A percentile compares a stretch with the other conserved stretches of the same genome.
Conservation (phyloP, 2,797 vertebrate genomes). For the Premnoplex brunnescens region DNA sequence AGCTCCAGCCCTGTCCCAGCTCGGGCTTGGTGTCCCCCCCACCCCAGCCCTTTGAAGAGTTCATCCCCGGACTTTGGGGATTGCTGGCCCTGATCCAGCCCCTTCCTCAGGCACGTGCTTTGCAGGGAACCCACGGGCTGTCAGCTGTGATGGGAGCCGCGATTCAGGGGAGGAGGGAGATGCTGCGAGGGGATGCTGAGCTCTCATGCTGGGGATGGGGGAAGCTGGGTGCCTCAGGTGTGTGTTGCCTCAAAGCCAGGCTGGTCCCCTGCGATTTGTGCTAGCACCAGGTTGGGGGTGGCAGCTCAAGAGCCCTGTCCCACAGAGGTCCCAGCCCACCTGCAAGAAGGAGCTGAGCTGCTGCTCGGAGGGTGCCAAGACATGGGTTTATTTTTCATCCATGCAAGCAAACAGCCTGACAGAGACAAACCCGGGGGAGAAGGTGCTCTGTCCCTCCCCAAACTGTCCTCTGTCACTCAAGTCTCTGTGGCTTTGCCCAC, state of each 20-base stretch:
- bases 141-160: neutral
- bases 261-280: neutral
- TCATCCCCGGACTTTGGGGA: neutral
- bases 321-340: neutral
- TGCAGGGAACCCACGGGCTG: neutral
- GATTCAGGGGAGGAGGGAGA: neutral
- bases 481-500: neutral
- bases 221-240: neutral
- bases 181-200: neutral
- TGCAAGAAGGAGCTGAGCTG: neutral
- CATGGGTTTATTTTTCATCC: conserved; percentile 55
- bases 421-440: neutral
- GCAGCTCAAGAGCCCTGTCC: neutral
- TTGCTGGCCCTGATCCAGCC: neutral
- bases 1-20: neutral
- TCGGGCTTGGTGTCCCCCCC: neutral
- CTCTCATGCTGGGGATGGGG: neutral
- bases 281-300: neutral
- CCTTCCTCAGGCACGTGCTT: neutral
- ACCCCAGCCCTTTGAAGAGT: neutral
- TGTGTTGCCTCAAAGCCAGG: neutral
- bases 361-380: conserved; percentile 1
- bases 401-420: neutral
- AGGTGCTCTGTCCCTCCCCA: neutral
- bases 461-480: neutral